These are phyloP conservation scores for Aplodontia rufa DNA, from an alignment of 2,113 vertebrate species.

Conservation along the genomic window DNA sequence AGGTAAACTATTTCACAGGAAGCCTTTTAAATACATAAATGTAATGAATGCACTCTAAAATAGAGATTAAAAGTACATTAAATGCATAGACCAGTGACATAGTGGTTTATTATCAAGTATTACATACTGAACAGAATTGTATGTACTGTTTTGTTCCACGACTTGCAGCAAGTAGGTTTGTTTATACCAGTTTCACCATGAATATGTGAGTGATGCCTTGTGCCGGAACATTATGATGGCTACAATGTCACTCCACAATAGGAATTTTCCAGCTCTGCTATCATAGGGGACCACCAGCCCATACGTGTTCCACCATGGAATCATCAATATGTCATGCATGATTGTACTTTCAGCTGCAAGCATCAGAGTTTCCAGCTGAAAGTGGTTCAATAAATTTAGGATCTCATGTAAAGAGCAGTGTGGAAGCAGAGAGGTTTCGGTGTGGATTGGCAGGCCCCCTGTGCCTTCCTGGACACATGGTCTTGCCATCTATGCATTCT, in stretches of 20 bases:
- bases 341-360: background rate
- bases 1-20: background rate
- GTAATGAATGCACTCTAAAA: background rate
- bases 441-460: background rate
- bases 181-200: no score
- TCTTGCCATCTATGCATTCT: background rate
- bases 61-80: background rate
- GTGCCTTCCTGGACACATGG: background rate
- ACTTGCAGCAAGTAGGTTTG: background rate
- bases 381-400: background rate
- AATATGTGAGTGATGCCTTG: background rate
- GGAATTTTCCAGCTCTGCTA: background rate
- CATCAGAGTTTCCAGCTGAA: background rate
- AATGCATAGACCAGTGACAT: background rate
- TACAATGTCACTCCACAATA: background rate
- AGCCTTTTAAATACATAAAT: background rate
- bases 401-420: background rate
- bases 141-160: background rate
- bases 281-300: background rate
- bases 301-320: background rate
- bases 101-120: background rate
- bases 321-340: background rate
- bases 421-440: background rate
- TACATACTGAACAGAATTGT: background rate
- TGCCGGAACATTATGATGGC: no score